phyloP scores from a whole-genome alignment of 2,797 vertebrate species.

The Pelochelys cantorii region DNA sequence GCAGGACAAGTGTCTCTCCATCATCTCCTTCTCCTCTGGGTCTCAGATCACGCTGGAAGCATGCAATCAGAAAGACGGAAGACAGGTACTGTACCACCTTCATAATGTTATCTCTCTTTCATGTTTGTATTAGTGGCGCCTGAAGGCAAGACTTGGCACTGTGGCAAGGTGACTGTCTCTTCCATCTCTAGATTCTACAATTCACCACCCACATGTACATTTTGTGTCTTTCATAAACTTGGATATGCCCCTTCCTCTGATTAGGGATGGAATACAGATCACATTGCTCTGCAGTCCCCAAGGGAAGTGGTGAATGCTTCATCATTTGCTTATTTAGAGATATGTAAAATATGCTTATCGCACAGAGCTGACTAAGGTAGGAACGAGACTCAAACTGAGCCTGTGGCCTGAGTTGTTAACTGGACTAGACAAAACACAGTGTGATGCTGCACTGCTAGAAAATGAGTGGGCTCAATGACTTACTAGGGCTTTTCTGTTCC shows the following conservation, averaged over 20 bases:
- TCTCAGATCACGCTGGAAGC: slow-evolving; percentile 91
- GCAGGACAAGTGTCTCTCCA: slow-evolving; percentile 93
- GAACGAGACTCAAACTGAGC: neutral
- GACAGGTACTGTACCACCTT: slow-evolving; percentile 85
- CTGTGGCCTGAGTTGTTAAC: neutral
- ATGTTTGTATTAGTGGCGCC: neutral
- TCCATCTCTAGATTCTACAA: neutral
- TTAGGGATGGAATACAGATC: neutral
- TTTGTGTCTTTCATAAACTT: neutral
- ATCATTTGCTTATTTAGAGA: neutral
- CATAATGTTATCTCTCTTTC: neutral
- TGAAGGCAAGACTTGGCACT: neutral
- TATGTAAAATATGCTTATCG: neutral
- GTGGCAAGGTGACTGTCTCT: neutral
- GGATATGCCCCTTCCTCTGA: fast-evolving
- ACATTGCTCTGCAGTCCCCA: neutral
- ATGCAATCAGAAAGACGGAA: slow-evolving; percentile 93
- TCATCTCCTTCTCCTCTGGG: slow-evolving; percentile 89
- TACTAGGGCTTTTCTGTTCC: neutral
- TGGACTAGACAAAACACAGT: neutral
- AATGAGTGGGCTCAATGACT: neutral
- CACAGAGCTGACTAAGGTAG: neutral
- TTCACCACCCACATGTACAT: neutral
- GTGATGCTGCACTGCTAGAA: fast-evolving
- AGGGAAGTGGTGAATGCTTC: neutral